These are phyloP conservation scores for Anthrax anthrax DNA, from an alignment of 2,888 invertebrate species.

Conservation along the genomic window DNA sequence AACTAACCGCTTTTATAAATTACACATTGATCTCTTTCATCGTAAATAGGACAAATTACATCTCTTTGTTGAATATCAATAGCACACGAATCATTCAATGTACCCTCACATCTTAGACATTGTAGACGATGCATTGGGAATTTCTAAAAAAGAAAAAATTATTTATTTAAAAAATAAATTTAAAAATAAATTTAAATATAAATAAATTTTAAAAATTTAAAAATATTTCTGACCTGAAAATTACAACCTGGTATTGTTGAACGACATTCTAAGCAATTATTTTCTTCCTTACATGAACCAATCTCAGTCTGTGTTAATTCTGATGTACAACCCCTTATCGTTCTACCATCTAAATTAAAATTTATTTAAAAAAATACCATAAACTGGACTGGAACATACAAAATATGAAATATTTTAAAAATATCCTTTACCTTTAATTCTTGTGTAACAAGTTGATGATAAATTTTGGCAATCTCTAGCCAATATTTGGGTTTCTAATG, in stretches of 20 bases:
- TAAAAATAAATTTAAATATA: neutral
- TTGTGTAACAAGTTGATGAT: conserved; percentile 21
- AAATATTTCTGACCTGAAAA: conserved; percentile 14
- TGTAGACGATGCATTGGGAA: conserved; percentile 24
- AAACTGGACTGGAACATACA: too few relatives aligned
- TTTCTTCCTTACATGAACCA: neutral
- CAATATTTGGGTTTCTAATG: conserved; percentile 21
- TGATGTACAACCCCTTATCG: conserved; percentile 25
- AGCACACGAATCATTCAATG: conserved; percentile 23
- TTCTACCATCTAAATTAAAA: conserved; percentile 20
- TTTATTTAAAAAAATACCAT: neutral
- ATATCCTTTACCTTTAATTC: conserved; percentile 16
- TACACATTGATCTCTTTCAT: conserved; percentile 25
- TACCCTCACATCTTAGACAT: conserved; percentile 26
- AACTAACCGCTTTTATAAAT: conserved; percentile 20
- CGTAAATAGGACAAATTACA: conserved; percentile 22
- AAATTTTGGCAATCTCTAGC: conserved; percentile 21
- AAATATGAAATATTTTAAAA: neutral
- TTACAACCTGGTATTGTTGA: conserved; percentile 22
- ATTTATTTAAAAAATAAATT: neutral
- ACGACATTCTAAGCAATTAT: neutral
- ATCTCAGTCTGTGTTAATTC: conserved; percentile 10
- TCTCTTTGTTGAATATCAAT: conserved; percentile 17
- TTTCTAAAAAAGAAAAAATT: conserved; percentile 9
- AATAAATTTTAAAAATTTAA: too few relatives aligned